Evolutionary conservation across 2,888 invertebrate genomes (phyloP).

Genomic region (Polymixis flavicincta): DNA sequence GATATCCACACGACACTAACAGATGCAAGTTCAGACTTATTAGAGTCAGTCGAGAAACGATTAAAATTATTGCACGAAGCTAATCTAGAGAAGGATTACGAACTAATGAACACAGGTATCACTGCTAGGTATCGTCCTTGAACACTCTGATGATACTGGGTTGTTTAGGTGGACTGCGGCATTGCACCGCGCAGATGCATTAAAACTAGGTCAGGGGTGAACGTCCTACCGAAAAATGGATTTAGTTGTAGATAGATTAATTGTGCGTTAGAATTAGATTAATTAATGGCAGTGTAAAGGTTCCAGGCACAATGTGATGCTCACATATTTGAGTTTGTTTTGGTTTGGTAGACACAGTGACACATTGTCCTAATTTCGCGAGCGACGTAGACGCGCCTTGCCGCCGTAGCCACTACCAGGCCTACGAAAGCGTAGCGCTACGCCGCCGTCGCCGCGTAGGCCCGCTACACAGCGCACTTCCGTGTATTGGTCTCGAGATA

Average conservation of each 20-base stretch:
- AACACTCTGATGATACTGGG: slow-evolving; percentile 71
- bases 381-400: slow-evolving; percentile 79
- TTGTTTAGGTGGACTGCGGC: slow-evolving; percentile 76
- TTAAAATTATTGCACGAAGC: slow-evolving; percentile 76
- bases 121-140: slow-evolving; percentile 72
- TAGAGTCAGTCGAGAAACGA: slow-evolving; percentile 78
- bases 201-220: slow-evolving; percentile 86
- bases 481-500: slow-evolving; percentile 78
- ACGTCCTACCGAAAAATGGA: slow-evolving; percentile 79
- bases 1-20: slow-evolving; percentile 58
- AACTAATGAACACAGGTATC: slow-evolving; percentile 89
- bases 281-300: slow-evolving; percentile 73
- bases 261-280: slow-evolving; percentile 63
- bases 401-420: slow-evolving; percentile 86
- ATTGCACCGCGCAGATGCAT: slow-evolving; percentile 84
- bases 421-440: slow-evolving; percentile 87
- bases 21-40: slow-evolving; percentile 79
- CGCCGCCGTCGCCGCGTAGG: slow-evolving; percentile 80
- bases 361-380: slow-evolving; percentile 83
- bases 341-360: slow-evolving; percentile 78
- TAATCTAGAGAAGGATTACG: slow-evolving; percentile 68
- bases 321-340: slow-evolving; percentile 76
- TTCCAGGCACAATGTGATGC: slow-evolving; percentile 64
- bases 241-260: slow-evolving; percentile 62
- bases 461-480: slow-evolving; percentile 76